phyloP scores from a whole-genome alignment of 2,888 invertebrate species.

The Liopterus haemorrhoidalis region DNA sequence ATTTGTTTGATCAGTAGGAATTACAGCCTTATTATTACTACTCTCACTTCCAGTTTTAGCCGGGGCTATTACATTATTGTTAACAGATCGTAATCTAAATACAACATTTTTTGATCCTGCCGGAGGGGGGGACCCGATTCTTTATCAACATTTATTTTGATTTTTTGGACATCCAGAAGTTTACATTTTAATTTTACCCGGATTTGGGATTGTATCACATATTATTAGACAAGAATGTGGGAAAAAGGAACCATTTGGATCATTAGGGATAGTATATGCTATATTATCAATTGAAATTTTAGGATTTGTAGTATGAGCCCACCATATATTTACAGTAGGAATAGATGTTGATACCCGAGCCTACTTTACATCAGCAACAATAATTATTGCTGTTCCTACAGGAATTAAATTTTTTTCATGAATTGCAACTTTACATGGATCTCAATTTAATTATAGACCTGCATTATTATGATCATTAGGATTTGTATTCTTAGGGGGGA shows the following conservation, averaged over 20 bases:
- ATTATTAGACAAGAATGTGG: slow-evolving; percentile 69
- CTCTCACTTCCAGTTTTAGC: slow-evolving; percentile 70
- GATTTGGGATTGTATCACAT: slow-evolving; percentile 76
- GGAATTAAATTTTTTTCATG: slow-evolving; percentile 81
- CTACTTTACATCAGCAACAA: slow-evolving; percentile 77
- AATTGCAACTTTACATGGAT: slow-evolving; percentile 63
- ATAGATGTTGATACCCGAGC: slow-evolving; percentile 80
- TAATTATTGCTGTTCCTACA: slow-evolving; percentile 81
- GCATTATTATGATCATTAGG: slow-evolving; percentile 63
- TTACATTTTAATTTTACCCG: slow-evolving; percentile 79
- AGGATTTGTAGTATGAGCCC: slow-evolving; percentile 80
- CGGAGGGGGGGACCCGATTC: slow-evolving; percentile 73
- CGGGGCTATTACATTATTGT: slow-evolving; percentile 71
- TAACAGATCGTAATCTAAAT: slow-evolving; percentile 75
- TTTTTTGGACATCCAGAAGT: slow-evolving; percentile 86
- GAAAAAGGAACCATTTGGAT: slow-evolving; percentile 69
- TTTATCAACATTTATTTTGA: slow-evolving; percentile 81
- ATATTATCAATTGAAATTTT: slow-evolving; percentile 74
- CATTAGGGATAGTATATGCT: slow-evolving; percentile 75
- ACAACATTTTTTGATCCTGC: slow-evolving; percentile 75
- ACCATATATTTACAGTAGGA: slow-evolving; percentile 80
- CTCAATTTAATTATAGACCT: slow-evolving; percentile 55
- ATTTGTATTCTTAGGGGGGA: slow-evolving; percentile 70
- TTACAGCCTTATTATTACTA: slow-evolving; percentile 60
- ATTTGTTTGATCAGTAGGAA: slow-evolving; percentile 67